Evolutionary conservation across 2,113 vertebrate genomes (phyloP), one percentile per base, ranked within the genome.

Genomic region (Alethe diademata): DNA sequence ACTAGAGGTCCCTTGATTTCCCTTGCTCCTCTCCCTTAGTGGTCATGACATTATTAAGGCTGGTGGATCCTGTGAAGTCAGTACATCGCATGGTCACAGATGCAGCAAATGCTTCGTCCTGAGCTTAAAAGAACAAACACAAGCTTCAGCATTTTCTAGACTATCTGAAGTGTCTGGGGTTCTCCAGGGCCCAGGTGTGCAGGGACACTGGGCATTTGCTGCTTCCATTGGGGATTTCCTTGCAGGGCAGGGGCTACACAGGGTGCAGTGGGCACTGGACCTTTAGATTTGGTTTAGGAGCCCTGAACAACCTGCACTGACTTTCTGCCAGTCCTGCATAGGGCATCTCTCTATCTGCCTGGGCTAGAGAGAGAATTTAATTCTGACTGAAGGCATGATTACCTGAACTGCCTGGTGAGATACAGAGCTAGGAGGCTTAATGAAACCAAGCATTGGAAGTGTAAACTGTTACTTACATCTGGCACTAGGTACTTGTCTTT

Each of bases 251-350:
- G 31, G n/a, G 5, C 60, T 31, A 4, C 4, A 7, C 66, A 19
- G 38, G 17, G 20, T 47, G 48, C 17, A 31, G 28, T 4, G 0
- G 7, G 15, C 14, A 3, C 19, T 19, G 66, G 19, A 31, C 15
- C 19, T 58, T 14, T 5, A 25, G 36, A 5, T 43, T 42, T 20
- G 18, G 14, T 42, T 51, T 40, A 56, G 13, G 8, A 24, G 12
- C 29, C 40, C 53, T 1, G 0, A 4, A 8, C 14, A 57, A 1
- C n/a, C 36, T 64, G 42, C 13, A 0, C 5, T 40, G 88, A 42
- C 47, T 38, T 71, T 43, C 53, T 82, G 67, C 54, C 51, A 24
- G 25, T 19, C 29, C 45, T 45, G 47, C 45, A 2, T 0, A 69
- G 69, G 26, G 13, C 8, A 42, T 43, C 24, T 82, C 62, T 29